These are phyloP conservation scores for Bufo bufo DNA, from an alignment of 2,113 vertebrate species.

Conservation along the genomic window DNA sequence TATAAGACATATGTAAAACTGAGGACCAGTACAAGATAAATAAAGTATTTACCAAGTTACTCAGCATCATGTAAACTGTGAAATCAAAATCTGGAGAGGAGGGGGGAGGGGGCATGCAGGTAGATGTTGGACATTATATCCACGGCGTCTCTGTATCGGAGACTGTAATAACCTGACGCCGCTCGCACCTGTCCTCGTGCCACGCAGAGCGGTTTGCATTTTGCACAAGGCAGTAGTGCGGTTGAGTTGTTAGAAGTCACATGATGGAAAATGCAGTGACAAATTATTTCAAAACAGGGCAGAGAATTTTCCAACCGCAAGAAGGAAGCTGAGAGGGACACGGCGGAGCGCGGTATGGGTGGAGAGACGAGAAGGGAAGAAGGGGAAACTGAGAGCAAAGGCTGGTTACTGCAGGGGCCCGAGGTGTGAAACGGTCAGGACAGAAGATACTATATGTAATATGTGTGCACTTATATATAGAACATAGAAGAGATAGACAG, in stretches of 20 bases:
- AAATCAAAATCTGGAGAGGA: not conserved
- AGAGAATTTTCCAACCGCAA: conserved; percentile 58
- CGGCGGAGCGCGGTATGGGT: not conserved
- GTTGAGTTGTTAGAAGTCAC: conserved; percentile 47
- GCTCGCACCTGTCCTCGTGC: not conserved
- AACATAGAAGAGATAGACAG: not conserved
- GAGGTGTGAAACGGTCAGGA: not conserved
- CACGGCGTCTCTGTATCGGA: not conserved
- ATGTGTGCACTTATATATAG: not conserved
- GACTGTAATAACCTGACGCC: not conserved
- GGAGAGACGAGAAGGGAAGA: not conserved
- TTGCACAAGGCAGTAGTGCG: conserved; percentile 30
- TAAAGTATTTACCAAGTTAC: not conserved
- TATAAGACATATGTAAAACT: not conserved
- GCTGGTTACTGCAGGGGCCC: not conserved
- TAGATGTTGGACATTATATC: not conserved
- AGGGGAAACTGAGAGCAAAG: not conserved
- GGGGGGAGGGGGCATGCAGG: not conserved
- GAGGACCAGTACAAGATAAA: no score
- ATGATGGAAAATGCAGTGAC: conserved; percentile 55
- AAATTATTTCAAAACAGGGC: conserved; percentile 50
- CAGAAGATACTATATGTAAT: not conserved
- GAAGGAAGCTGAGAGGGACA: conserved; percentile 46
- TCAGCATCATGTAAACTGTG: not conserved
- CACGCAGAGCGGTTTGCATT: not conserved